Evolutionary conservation across 2,113 vertebrate species (phyloP).

Genomic region (Dissostichus mawsoni): DNA sequence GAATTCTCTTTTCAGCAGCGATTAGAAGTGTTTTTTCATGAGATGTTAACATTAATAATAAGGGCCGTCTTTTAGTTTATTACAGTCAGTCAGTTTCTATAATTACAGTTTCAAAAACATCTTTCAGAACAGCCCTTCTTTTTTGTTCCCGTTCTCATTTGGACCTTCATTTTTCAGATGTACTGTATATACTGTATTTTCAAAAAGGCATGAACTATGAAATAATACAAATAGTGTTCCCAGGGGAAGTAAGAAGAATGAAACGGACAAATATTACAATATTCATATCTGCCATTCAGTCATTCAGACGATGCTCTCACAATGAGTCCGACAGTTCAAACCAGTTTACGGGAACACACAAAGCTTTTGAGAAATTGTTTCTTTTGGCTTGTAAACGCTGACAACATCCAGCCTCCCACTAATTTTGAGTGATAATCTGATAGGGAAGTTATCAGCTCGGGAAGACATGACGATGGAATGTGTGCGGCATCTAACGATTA

Average conservation of each 20-base stretch:
- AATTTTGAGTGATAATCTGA: neutral
- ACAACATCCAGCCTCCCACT: neutral
- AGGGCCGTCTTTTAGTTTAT: neutral
- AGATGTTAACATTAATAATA: conserved; percentile 45
- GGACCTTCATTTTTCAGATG: neutral
- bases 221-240: neutral
- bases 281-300: conserved; percentile 39
- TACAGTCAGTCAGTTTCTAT: neutral
- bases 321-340: conserved; percentile 41
- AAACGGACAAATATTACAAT: conserved; percentile 33
- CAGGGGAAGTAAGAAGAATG: neutral
- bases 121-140: conserved; percentile 4
- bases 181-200: neutral
- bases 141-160: neutral
- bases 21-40: conserved; percentile 39
- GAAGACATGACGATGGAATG: no score
- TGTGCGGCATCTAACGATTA: neutral
- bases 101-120: neutral
- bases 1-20: conserved; percentile 8
- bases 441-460: no score
- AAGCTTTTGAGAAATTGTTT: conserved; percentile 28
- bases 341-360: conserved; percentile 47
- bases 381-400: neutral
- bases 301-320: conserved; percentile 46
- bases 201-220: neutral